Conservation (phyloP, 37 sponge, comb jelly and placozoan genomes). For the Aphrocallistes beatrix region DNA sequence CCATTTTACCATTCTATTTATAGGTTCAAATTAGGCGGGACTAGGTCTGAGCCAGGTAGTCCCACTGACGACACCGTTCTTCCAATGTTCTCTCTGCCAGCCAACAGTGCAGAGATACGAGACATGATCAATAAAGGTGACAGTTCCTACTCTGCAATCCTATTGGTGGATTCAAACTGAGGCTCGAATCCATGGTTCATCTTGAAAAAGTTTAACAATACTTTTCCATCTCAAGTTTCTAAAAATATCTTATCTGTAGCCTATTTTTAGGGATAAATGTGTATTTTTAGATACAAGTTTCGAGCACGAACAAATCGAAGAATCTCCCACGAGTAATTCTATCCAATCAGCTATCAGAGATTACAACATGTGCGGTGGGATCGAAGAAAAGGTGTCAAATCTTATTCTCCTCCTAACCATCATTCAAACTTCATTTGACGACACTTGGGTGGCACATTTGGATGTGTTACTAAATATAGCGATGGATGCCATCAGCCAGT, state of each 20-base stretch:
- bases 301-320: neutral
- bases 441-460: neutral
- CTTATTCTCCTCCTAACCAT: neutral
- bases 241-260: no score
- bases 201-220: no score
- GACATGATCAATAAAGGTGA: no score
- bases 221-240: no score
- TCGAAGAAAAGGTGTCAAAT: constrained; percentile 12
- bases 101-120: no score
- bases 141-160: no score
- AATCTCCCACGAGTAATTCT: neutral
- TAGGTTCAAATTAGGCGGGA: neutral
- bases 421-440: neutral
- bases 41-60: neutral
- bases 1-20: neutral
- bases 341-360: neutral
- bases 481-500: neutral
- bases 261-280: no score
- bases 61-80: neutral
- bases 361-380: neutral
- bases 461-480: neutral
- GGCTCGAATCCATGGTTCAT: no score
- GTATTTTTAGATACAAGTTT: neutral
- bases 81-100: neutral
- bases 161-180: no score